Evolutionary conservation across 2,113 vertebrate species (phyloP), one percentile per base, ranked within the genome.

Genomic region (Porphyrio hochstetteri): DNA sequence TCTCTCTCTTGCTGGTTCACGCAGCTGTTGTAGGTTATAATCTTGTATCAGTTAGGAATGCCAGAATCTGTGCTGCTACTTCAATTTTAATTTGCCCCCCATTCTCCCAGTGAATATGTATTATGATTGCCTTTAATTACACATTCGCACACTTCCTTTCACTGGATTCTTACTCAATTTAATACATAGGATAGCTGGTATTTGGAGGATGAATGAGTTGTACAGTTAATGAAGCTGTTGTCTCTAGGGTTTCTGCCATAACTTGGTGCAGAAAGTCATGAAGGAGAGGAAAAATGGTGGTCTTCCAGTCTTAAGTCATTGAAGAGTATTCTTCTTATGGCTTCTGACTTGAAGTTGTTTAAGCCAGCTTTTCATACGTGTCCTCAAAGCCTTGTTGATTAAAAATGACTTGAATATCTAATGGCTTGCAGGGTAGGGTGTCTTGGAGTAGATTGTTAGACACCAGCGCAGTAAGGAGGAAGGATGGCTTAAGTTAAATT

Each of bases 81-180:
- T 94, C 52, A 71, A 9, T 88, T 96, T 88, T 88, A 75, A 90
- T 64, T 96, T 83, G 64, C 25, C 36, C 68, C 52, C 33, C 40
- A 29, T 78, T 96, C 35, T 92, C 29, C 29, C 60, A 81, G 13
- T 56, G 61, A 85, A 67, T 42, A 15, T 86, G 68, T 63, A 13
- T 90, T 90, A 70, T 92, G 93, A 71, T 94, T 93, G 70, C 56
- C 82, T 71, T 88, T 93, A 94, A 86, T 94, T 95, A 74, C 68
- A 74, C 67, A 75, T 92, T 95, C 78, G 35, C 29, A 33, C 24
- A 12, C 40, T 50, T 44, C 46, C 31, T 89, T 87, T 74, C 50
- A 21, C 20, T 91, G 68, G 35, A 60, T 82, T 75, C 52, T 75
- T 78, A 52, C 35, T 85, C 65, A 52, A 0, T 82, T 86, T 86